Base-by-base conservation (phyloP, 2,888 invertebrate species). In the Rutpela maculata region DNA sequence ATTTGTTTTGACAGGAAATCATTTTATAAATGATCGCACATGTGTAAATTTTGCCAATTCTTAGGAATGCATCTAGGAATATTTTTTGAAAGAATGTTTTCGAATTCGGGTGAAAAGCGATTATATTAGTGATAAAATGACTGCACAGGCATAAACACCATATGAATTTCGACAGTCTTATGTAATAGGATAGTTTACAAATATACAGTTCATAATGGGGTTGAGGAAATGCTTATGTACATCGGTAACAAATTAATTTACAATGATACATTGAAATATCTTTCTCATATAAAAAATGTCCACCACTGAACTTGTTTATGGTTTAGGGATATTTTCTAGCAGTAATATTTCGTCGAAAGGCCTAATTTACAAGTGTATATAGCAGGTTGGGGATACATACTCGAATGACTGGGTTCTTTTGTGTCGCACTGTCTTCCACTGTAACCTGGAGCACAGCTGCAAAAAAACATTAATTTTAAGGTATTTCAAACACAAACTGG, bases 401-500 rank as follows among this genome's bases (percentile, higher is more conserved):
- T 95, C 92, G 94, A 93, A 89, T 93, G 93, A 89, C 91, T 92
- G 90, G 93, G 93, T 90, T 94, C 93, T 93, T 96, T 95, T 90
- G 93, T 93, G 91, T 95, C 95, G 91, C 96, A 96, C 88, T 95
- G 93, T 89, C 93, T 93, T 87, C 95, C 95, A 89, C 93, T 93
- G 93, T 93, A 95, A 88, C 95, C 95, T 89, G 95, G 94, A 85
- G 94, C 93, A 91, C 95, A 96, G 91, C 95, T 95, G 92, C 5
- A 78, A 79, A 79, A 75, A 69, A 55, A 18, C 60, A 62, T 56
- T 26, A 17, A 35, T 35, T 11, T 26, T 17, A 7, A 15, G 22
- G 9, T 26, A 60, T 9, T n/a, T 6, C 26, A 60, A 60, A 26
- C 10, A 18, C 5, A 57, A 9, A 35, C 0, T 3, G 31, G 31